Evolutionary conservation across 2,113 vertebrate genomes (phyloP).

Genomic region (Esox niger): DNA sequence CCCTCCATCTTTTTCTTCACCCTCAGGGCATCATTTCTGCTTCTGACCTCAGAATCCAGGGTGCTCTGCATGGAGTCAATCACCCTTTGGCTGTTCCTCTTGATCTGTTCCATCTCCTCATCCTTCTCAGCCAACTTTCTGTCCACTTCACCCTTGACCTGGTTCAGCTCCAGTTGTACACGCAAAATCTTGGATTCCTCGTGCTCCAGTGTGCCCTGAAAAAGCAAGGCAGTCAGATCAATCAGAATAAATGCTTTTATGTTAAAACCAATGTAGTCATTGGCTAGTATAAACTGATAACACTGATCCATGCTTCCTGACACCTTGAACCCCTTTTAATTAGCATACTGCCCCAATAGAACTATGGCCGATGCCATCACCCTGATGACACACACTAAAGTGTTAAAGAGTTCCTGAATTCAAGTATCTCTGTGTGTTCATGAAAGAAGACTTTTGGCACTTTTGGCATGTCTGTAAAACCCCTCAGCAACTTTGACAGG

Average conservation of each 20-base stretch:
- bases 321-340: too few species aligned
- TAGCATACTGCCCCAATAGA: too few species aligned
- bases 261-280: too few species aligned
- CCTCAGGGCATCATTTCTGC: constrained; percentile 72
- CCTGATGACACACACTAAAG: too few species aligned
- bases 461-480: too few species aligned
- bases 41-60: constrained; percentile 71
- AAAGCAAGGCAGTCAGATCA: neutral
- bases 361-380: too few species aligned
- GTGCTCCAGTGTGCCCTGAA: constrained; percentile 71
- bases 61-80: constrained; percentile 70
- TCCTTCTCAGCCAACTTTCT: constrained; percentile 74
- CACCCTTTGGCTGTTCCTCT: constrained; percentile 73
- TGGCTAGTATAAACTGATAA: too few species aligned
- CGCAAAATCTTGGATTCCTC: constrained; percentile 74
- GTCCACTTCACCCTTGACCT: constrained; percentile 73
- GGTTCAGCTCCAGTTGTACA: constrained; percentile 72
- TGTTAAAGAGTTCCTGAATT: too few species aligned
- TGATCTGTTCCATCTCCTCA: constrained; percentile 74
- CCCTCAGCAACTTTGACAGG: too few species aligned
- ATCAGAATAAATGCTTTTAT: neutral
- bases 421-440: too few species aligned
- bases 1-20: constrained; percentile 80
- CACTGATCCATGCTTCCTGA: too few species aligned
- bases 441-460: too few species aligned